phyloP scores from a whole-genome alignment of 2,113 vertebrate genomes.

The Triplophysa siluroides region DNA sequence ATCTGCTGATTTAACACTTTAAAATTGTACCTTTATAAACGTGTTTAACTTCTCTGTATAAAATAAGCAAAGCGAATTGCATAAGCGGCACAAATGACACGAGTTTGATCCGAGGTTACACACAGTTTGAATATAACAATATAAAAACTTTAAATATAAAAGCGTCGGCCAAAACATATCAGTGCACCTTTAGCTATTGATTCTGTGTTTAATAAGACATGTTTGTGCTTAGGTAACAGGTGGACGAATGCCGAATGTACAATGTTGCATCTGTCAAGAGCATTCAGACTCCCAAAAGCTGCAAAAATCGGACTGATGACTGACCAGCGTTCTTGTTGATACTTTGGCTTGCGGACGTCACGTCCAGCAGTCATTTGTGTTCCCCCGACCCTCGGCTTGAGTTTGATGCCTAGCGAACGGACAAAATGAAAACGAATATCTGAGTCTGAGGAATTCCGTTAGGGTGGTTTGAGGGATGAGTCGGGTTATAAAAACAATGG shows the following conservation, averaged over 20 bases:
- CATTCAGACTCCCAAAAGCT: not conserved
- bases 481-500: constrained; percentile 73
- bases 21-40: not conserved
- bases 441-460: constrained; percentile 27
- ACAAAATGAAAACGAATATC: not conserved
- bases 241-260: not conserved
- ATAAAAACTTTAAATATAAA: no score
- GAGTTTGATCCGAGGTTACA: no score
- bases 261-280: not conserved
- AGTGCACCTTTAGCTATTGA: no score
- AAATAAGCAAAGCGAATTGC: no score
- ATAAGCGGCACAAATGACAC: no score
- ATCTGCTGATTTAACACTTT: not conserved
- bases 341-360: not conserved
- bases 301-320: not conserved
- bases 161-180: no score
- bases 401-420: not conserved
- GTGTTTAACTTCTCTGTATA: no score
- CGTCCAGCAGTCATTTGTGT: not conserved
- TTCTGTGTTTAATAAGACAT: no score
- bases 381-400: not conserved
- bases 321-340: not conserved
- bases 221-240: not conserved
- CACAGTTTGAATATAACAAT: no score
- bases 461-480: constrained; percentile 37